Conservation (phyloP, 1,140 invertebrate genomes). For the Aphaenogaster floridana region DNA sequence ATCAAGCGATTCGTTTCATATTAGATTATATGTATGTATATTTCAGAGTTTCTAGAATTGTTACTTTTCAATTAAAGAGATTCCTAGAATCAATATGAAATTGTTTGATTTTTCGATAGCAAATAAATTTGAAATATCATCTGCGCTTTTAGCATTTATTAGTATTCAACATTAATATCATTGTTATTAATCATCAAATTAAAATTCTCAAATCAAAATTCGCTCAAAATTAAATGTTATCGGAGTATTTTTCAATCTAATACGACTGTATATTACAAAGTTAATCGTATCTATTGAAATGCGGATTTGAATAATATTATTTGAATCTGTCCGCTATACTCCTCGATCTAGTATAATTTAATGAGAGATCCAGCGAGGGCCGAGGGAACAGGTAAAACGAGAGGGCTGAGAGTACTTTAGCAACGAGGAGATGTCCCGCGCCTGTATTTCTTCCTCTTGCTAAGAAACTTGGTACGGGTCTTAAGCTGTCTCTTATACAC, state of each 20-base stretch:
- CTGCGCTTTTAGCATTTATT: not conserved
- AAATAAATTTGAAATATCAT: not conserved
- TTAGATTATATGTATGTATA: not conserved
- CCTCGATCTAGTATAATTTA: slow-evolving; percentile 46
- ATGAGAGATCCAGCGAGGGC: slow-evolving; percentile 44
- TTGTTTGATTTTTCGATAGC: not conserved
- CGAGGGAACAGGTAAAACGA: slow-evolving; percentile 14
- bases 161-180: not conserved
- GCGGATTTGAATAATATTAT: slow-evolving; percentile 25
- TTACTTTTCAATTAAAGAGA: not conserved
- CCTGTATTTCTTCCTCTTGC: slow-evolving; percentile 44
- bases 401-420: slow-evolving; percentile 57
- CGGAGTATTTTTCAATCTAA: not conserved
- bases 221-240: not conserved
- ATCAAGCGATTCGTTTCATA: not conserved
- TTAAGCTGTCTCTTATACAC: too few relatives aligned
- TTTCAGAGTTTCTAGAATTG: not conserved
- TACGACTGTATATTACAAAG: too few relatives aligned
- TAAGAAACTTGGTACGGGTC: not conserved
- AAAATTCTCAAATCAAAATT: not conserved
- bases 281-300: slow-evolving; percentile 26
- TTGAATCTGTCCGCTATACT: slow-evolving; percentile 11
- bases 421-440: slow-evolving; percentile 43
- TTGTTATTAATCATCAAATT: not conserved
- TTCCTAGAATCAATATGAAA: not conserved